A percentile compares a stretch with the other conserved stretches of the same genome.
Evolutionary conservation across 2,888 invertebrate species (phyloP).

Genomic region (Lasioglossum marginatum): DNA sequence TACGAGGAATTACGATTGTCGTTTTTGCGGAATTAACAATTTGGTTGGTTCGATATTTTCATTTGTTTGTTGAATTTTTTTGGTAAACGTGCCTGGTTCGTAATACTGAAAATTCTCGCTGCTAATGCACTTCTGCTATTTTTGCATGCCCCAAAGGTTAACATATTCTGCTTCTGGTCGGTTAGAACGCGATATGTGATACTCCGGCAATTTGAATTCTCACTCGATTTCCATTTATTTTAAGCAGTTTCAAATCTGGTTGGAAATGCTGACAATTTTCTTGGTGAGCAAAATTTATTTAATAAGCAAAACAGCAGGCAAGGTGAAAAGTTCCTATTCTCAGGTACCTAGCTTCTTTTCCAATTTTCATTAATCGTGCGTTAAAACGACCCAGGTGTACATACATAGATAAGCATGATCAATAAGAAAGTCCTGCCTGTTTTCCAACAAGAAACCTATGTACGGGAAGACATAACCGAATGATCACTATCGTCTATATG

Average conservation of each 20-base stretch:
- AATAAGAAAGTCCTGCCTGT: neutral
- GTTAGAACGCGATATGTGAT: conserved; percentile 34
- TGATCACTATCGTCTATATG: neutral
- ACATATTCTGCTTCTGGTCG: conserved; percentile 41
- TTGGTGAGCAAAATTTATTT: neutral
- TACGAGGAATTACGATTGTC: neutral
- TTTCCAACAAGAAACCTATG: neutral
- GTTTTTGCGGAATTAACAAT: neutral
- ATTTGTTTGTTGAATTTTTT: conserved; percentile 10
- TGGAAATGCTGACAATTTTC: neutral
- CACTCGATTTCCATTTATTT: conserved; percentile 9
- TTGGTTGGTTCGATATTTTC: neutral
- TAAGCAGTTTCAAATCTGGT: neutral
- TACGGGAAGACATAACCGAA: neutral
- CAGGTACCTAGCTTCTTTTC: neutral
- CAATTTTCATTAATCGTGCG: neutral
- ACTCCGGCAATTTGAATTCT: conserved; percentile 16
- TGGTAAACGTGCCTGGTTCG: neutral
- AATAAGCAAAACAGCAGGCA: neutral
- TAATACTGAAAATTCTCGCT: conserved; percentile 21
- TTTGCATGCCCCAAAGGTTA: conserved; percentile 52
- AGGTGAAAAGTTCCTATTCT: neutral
- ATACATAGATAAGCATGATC: neutral
- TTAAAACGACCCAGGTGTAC: neutral
- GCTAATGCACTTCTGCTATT: conserved; percentile 51